Conservation (phyloP, 2,888 invertebrate species). For the Uloborus plumipes region DNA sequence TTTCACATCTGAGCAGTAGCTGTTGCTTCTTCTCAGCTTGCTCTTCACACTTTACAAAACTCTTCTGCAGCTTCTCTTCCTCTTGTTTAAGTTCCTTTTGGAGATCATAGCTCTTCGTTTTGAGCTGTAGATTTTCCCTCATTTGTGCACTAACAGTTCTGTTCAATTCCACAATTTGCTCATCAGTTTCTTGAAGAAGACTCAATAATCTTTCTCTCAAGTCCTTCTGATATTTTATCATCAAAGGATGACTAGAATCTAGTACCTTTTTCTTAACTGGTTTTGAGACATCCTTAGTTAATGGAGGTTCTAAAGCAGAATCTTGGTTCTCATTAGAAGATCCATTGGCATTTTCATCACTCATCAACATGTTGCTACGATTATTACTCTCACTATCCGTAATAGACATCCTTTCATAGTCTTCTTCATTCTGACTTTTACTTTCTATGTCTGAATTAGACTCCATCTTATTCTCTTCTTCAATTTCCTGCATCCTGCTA, state of each 20-base stretch:
- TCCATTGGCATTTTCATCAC: no score
- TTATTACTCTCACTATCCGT: no score
- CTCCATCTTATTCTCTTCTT: no score
- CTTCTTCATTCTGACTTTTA: no score
- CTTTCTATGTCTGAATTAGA: no score
- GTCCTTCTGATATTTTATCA: slow-evolving; percentile 55
- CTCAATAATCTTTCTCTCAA: slow-evolving; percentile 42
- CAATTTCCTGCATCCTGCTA: no score
- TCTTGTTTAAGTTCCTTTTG: slow-evolving; percentile 38
- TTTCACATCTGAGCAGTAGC: slow-evolving; percentile 3
- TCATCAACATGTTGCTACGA: no score
- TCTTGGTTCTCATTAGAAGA: no score
- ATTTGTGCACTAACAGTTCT: slow-evolving; percentile 32
- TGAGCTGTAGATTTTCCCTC: slow-evolving; percentile 46
- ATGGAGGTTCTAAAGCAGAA: no score
- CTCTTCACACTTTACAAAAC: slow-evolving; percentile 19
- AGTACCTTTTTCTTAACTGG: no score
- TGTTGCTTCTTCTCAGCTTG: slow-evolving; percentile 15
- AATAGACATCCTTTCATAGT: no score
- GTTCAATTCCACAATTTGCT: slow-evolving; percentile 49
- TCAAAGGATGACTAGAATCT: slow-evolving; percentile 20
- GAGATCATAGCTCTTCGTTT: slow-evolving; percentile 43
- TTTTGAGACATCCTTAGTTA: no score
- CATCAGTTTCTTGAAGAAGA: slow-evolving; percentile 52
- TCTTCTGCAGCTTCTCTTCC: slow-evolving; percentile 31